Evolutionary conservation across 1,140 invertebrate genomes (phyloP).

Genomic region (Daktulosphaira vitifoliae): DNA sequence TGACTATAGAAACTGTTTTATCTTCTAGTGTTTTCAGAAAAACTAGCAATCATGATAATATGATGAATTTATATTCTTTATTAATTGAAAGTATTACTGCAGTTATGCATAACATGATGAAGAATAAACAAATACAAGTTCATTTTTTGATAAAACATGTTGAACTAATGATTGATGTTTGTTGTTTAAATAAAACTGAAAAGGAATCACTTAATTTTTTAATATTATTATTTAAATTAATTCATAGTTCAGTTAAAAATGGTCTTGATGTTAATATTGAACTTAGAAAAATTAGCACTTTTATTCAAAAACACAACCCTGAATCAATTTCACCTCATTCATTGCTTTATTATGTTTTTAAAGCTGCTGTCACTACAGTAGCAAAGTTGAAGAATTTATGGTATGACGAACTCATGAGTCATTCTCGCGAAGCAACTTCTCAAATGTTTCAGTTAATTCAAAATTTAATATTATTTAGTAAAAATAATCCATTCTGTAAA

Average conservation of each 20-base stretch:
- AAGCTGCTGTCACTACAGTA: neutral
- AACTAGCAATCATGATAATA: constrained; percentile 13
- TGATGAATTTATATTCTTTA: constrained; percentile 22
- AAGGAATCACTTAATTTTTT: constrained; percentile 17
- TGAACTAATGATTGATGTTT: constrained; percentile 25
- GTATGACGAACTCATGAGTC: constrained; percentile 1
- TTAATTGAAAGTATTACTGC: constrained; percentile 20
- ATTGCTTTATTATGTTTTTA: constrained; percentile 4
- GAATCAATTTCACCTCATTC: neutral
- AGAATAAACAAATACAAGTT: constrained; percentile 1
- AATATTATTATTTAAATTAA: constrained; percentile 16
- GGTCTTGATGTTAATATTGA: constrained; percentile 19
- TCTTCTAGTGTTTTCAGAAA: constrained; percentile 9
- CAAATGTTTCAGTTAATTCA: neutral
- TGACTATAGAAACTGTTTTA: constrained; percentile 19
- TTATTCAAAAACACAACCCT: constrained; percentile 7
- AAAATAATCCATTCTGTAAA: neutral
- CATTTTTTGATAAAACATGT: constrained; percentile 24
- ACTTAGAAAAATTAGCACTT: constrained; percentile 6
- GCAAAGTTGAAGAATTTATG: constrained; percentile 18
- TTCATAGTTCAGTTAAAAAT: constrained; percentile 16
- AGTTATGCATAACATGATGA: constrained; percentile 30
- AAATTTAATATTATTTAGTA: neutral
- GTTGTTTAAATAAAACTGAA: constrained; percentile 15
- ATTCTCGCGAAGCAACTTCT: constrained; percentile 2